Base-by-base conservation (phyloP, 64 coral and sea anemone genomes). In the Catalaphyllia jardinei region DNA sequence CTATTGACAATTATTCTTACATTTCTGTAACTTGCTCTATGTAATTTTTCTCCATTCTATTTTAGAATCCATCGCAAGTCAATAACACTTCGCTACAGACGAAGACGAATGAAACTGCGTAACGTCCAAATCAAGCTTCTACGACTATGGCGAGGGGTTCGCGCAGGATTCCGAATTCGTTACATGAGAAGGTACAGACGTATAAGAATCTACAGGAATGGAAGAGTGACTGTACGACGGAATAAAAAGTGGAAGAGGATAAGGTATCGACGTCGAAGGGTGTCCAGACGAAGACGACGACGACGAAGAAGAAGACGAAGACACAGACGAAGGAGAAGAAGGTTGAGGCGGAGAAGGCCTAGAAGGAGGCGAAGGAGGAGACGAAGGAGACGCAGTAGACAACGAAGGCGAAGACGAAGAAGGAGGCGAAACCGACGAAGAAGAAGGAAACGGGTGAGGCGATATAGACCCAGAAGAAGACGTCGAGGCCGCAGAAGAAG, bases 211-310 rank as follows among this genome's bases (percentile, higher is more conserved):
- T 71, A 51, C 33, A 42, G 31, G 17, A 67, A 7, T 46, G 81
- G 81, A 62, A 27, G 15, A 14, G 2, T 81, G 4, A 4, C 1
- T 10, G 7, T 81, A 22, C 30, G 28, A 16, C 0, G 52, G 0
- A 28, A 24, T 50, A 16, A 10, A 50, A 13, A 35, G 17, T 51
- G 31, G 22, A 24, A 27, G 25, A 27, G 65, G 31, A 17, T 69
- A 2, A 25, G 33, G 6, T 85, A 51, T 71, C 35, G 81, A 25
- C 62, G 33, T 46, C 31, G 35, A 28, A 46, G 62, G 22, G 20
- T 85, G 62, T 28, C 81, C n/a, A 85, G 81, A n/a, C 62, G 62
- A 72, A 85, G 10, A 51, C 63, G 62, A n/a, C 62, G 62, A 51
- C 81, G 81, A 52, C 25, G 20, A 85, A 38, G 81, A 18, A 69